Evolutionary conservation across 1,140 invertebrate species (phyloP).

Genomic region (Diploscapter pachys): DNA sequence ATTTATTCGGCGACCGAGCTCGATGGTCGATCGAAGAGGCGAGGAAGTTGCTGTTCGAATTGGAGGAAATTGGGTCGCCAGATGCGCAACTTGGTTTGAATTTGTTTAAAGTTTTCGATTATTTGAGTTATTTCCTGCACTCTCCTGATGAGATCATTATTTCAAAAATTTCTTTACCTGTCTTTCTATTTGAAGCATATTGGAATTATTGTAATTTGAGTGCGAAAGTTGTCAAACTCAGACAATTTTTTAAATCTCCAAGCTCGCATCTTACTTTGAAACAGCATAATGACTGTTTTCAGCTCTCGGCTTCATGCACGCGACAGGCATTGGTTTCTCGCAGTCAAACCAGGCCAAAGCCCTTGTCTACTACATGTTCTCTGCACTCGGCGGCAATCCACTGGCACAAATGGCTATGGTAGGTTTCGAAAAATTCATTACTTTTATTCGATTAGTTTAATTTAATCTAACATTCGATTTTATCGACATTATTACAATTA

Average conservation of each 20-base stretch:
- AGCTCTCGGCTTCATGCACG: constrained; percentile 1
- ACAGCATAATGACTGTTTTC: not conserved
- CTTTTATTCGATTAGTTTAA: no score
- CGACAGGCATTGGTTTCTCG: not conserved
- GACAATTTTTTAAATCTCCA: no score
- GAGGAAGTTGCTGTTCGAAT: constrained; percentile 72
- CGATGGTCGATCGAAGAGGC: constrained; percentile 75
- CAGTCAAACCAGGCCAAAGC: not conserved
- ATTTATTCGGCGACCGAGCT: constrained; percentile 73
- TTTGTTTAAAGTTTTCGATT: no score
- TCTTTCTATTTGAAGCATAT: no score
- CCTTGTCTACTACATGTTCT: constrained; percentile 3
- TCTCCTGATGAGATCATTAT: no score
- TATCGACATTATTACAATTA: not conserved
- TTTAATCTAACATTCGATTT: not conserved
- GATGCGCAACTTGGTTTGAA: constrained; percentile 36
- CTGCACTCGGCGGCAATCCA: not conserved
- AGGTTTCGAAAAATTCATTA: not conserved
- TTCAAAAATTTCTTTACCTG: no score
- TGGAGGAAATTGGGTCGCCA: constrained; percentile 75
- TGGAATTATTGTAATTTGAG: no score
- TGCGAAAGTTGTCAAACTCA: no score
- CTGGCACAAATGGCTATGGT: constrained; percentile 7
- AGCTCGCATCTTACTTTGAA: no score
- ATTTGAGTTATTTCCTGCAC: no score